Conservation (phyloP, 2,797 vertebrate genomes). For the Oceanodroma leucorhoa region DNA sequence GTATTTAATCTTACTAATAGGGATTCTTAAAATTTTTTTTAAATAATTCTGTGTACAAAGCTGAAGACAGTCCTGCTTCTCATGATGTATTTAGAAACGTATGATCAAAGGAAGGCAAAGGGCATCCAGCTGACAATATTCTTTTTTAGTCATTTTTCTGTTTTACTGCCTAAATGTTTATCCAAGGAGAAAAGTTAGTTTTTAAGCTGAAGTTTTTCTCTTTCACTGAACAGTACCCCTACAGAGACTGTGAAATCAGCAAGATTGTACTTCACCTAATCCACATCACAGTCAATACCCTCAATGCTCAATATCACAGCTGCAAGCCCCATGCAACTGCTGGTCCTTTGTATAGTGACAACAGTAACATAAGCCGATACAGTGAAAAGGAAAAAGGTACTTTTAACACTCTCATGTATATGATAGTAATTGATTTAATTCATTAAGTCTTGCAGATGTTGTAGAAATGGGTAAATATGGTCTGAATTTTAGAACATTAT, state of each 20-base stretch:
- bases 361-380: slow-evolving; percentile 97
- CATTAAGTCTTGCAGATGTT: background rate
- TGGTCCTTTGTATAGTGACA: slow-evolving; percentile 96
- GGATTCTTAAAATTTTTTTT: background rate
- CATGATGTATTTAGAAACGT: background rate
- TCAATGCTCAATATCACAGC: slow-evolving; percentile 99
- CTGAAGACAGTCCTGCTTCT: background rate
- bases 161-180: slow-evolving; percentile 36
- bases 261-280: slow-evolving; percentile 96
- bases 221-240: slow-evolving; percentile 88
- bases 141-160: background rate
- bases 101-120: background rate
- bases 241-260: slow-evolving; percentile 96
- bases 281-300: slow-evolving; percentile 97
- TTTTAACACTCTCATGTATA: background rate
- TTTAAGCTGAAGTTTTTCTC: slow-evolving; percentile 39
- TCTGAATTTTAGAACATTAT: background rate
- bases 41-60: background rate
- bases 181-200: slow-evolving; percentile 3
- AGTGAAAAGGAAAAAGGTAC: slow-evolving; percentile 98
- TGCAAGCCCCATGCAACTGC: slow-evolving; percentile 94
- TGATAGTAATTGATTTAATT: background rate
- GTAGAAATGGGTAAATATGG: background rate
- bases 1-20: background rate
- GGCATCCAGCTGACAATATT: background rate